Base-by-base conservation (phyloP, 2,113 vertebrate species). In the Patagioenas fasciata region DNA sequence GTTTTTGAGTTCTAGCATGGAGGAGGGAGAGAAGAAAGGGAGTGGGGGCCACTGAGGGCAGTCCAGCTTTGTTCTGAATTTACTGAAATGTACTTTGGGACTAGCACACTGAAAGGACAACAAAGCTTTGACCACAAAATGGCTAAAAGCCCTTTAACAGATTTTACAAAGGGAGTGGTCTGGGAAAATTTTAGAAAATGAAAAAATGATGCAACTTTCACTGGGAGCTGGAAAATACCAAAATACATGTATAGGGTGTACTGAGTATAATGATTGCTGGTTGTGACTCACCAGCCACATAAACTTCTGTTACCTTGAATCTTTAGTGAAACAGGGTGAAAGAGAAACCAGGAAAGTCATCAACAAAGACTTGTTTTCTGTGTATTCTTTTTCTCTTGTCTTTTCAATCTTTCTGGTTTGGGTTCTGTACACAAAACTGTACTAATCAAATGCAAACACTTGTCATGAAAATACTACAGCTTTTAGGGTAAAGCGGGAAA, bases 201-300 rank as follows among this genome's bases (percentile, higher is more conserved):
- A 80, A 29, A 75, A 97, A 90, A 67, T 71, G 47, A 91, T 86
- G 81, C 82, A 92, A 85, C 83, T 62, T 88, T 86, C 48, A 93
- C 51, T 72, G 73, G 53, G 66, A 88, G 84, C 19, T 60, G 85
- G 78, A 95, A 89, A 84, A 89, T 87, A 88, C 40, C 47, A 95
- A 94, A 89, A 84, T 80, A 94, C 78, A 87, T 86, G 53, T 85
- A 89, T 80, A 79, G 16, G 74, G 40, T 79, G 11, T 61, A 77
- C 47, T 50, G 69, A 93, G 31, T 50, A 32, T 88, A 94, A 74
- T 84, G 9, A 8, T 25, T 91, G 42, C 24, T 79, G 80, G 60
- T 96, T 83, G 38, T 98, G 96, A 98, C 70, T 97, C 96, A 97
- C 78, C 66, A 90, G 88, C 82, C 79, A 80, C 88, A 96, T 64